Percentiles rank a stretch among this genome's conserved stretches.
These are phyloP conservation scores for Papilio aristodemus DNA, from an alignment of 1,140 invertebrate species.

Conservation along the genomic window DNA sequence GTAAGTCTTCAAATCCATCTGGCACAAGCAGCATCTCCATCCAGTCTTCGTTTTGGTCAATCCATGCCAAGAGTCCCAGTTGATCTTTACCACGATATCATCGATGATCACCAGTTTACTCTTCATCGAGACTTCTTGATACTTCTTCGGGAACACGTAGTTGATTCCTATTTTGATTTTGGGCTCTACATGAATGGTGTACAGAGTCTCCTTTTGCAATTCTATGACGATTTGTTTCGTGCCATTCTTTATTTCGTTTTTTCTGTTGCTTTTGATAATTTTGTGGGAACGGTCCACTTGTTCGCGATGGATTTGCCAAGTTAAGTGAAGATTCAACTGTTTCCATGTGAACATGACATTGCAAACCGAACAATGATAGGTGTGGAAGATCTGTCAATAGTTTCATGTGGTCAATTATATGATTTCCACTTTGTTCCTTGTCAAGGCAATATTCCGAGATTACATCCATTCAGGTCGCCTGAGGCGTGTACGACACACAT, in stretches of 20 bases:
- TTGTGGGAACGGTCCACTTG: neutral
- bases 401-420: constrained; percentile 3
- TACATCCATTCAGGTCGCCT: too few relatives aligned
- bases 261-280: constrained; percentile 4
- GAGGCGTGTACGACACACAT: too few relatives aligned
- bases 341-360: constrained; percentile 37
- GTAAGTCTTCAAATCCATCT: constrained; percentile 12
- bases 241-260: constrained; percentile 34
- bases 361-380: constrained; percentile 35
- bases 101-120: constrained; percentile 41
- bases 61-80: constrained; percentile 42
- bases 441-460: too few relatives aligned
- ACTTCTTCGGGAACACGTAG: neutral
- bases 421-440: too few relatives aligned
- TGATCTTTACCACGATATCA: constrained; percentile 34
- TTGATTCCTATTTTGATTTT: constrained; percentile 26
- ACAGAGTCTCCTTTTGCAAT: constrained; percentile 35
- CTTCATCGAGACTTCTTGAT: constrained; percentile 7
- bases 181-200: constrained; percentile 21
- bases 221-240: neutral
- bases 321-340: constrained; percentile 28
- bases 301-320: constrained; percentile 30
- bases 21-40: constrained; percentile 35
- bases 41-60: constrained; percentile 27
- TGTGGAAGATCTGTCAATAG: constrained; percentile 31